phyloP scores from a whole-genome alignment of 2,888 invertebrate genomes.

The Autographa pulchrina region DNA sequence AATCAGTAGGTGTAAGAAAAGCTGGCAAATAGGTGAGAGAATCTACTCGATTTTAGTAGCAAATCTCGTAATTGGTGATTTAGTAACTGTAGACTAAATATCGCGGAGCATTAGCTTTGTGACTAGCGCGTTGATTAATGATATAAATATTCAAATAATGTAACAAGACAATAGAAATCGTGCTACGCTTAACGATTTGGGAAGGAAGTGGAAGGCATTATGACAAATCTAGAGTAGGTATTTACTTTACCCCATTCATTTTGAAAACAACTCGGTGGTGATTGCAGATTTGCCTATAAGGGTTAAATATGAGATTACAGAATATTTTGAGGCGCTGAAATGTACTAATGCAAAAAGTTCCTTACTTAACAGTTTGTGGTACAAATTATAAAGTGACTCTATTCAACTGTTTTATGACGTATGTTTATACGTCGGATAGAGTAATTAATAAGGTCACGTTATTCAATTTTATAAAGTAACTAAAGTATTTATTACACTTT shows the following conservation, averaged over 20 bases:
- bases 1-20: neutral
- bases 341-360: too few relatives aligned
- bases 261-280: conserved; percentile 7
- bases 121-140: conserved; percentile 15
- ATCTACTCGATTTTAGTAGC: neutral
- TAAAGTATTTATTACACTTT: conserved; percentile 25
- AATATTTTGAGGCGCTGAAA: too few relatives aligned
- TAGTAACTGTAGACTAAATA: conserved; percentile 8
- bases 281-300: conserved; percentile 6
- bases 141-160: conserved; percentile 38
- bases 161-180: conserved; percentile 21
- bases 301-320: neutral
- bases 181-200: conserved; percentile 33
- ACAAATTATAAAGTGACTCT: neutral
- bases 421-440: neutral
- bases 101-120: neutral
- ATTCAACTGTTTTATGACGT: neutral
- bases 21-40: conserved; percentile 7
- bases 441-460: conserved; percentile 27
- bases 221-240: conserved; percentile 29
- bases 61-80: conserved; percentile 10
- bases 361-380: neutral
- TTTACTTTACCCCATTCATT: conserved; percentile 15
- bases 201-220: conserved; percentile 46
- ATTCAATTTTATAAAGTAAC: conserved; percentile 52